These are phyloP conservation scores for Drosophila obscura DNA, from an alignment of 1,140 invertebrate genomes.

Conservation along the genomic window DNA sequence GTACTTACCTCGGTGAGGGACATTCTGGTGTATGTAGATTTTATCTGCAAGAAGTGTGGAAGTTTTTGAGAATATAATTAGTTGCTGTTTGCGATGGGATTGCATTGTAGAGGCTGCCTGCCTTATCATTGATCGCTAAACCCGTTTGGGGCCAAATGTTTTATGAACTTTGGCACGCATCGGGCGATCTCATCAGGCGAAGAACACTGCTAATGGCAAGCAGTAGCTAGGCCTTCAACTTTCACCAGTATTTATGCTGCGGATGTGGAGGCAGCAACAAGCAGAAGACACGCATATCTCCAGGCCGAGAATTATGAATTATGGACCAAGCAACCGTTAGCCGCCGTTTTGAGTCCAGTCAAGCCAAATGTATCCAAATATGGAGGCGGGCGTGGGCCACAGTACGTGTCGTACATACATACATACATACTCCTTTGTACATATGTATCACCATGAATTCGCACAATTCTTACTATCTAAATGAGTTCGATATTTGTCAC, in stretches of 20 bases:
- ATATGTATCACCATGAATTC: not conserved
- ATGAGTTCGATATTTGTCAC: constrained; percentile 29
- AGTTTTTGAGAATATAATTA: constrained; percentile 30
- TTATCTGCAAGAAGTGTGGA: constrained; percentile 58
- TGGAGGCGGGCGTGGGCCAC: constrained; percentile 42
- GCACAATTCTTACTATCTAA: constrained; percentile 33
- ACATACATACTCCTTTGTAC: not conserved
- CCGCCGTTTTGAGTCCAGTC: constrained; percentile 14
- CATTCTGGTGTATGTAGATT: constrained; percentile 67
- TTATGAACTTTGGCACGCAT: constrained; percentile 37
- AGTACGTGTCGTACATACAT: constrained; percentile 55
- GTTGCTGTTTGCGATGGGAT: constrained; percentile 4
- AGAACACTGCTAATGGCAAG: constrained; percentile 30
- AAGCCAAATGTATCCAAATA: constrained; percentile 22
- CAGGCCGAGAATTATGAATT: constrained; percentile 11
- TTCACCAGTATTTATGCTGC: constrained; percentile 24
- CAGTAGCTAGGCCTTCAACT: constrained; percentile 22
- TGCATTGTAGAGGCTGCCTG: not conserved
- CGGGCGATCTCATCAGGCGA: constrained; percentile 6
- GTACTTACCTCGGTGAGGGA: constrained; percentile 81
- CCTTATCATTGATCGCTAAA: constrained; percentile 7
- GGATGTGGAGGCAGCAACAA: constrained; percentile 21
- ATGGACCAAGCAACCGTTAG: constrained; percentile 31
- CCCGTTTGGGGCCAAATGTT: constrained; percentile 17
- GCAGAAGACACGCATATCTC: constrained; percentile 35